phyloP scores from a whole-genome alignment of 2,888 invertebrate genomes.

The Idaea biselata region DNA sequence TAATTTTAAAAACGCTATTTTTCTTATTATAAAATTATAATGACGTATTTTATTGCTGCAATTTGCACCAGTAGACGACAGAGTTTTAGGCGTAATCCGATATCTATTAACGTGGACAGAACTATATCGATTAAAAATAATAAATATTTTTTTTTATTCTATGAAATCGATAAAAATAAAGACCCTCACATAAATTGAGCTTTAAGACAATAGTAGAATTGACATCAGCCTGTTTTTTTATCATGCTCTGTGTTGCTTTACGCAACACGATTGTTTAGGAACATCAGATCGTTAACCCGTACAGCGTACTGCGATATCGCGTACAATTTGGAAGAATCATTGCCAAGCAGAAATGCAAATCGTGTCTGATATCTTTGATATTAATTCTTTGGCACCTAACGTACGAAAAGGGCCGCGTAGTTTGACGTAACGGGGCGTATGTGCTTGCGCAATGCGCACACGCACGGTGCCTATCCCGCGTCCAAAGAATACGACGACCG shows the following conservation, averaged over 20 bases:
- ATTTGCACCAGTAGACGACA: constrained; percentile 66
- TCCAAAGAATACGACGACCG: constrained; percentile 28
- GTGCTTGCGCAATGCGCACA: constrained; percentile 40
- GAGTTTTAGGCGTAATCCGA: constrained; percentile 60
- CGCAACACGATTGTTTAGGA: constrained; percentile 70
- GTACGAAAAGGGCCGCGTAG: constrained; percentile 48
- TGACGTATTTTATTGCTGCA: constrained; percentile 70
- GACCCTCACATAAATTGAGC: constrained; percentile 75
- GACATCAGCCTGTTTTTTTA: constrained; percentile 60
- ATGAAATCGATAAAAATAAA: constrained; percentile 66
- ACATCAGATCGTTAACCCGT: constrained; percentile 80
- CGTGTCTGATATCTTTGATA: constrained; percentile 75
- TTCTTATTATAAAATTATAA: constrained; percentile 58
- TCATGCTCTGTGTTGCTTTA: constrained; percentile 59
- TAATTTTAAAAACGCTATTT: constrained; percentile 69
- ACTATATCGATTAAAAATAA: constrained; percentile 64
- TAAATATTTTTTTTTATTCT: constrained; percentile 52
- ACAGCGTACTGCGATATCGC: constrained; percentile 41
- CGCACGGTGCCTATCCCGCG: constrained; percentile 38
- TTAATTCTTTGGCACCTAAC: constrained; percentile 79
- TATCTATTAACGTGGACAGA: constrained; percentile 68
- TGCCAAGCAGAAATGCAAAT: constrained; percentile 64
- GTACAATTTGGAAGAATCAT: constrained; percentile 69
- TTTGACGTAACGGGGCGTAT: constrained; percentile 14
- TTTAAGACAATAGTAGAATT: constrained; percentile 74